Conservation (phyloP, 2,113 vertebrate genomes). For the Herpailurus yagouaroundi region DNA sequence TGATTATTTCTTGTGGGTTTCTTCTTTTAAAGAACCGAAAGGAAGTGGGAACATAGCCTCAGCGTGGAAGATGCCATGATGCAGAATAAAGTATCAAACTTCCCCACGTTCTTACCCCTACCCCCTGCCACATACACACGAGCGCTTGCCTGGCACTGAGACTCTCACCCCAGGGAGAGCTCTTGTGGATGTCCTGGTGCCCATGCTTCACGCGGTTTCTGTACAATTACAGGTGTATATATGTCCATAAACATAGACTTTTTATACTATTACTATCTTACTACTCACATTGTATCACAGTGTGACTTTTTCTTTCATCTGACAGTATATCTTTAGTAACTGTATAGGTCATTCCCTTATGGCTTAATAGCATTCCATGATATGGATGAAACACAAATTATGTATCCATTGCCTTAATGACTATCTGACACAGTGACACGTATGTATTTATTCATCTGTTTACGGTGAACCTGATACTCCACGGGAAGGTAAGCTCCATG, state of each 20-base stretch:
- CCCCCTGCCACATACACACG: fast-evolving
- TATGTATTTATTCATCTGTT: neutral
- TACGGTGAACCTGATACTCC: neutral
- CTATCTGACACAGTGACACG: neutral
- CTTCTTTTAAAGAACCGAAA: neutral
- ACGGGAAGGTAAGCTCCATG: neutral
- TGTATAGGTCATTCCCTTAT: neutral
- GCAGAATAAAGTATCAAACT: neutral
- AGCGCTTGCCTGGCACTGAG: no score
- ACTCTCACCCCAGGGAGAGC: no score
- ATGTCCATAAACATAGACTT: neutral
- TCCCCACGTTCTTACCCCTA: fast-evolving
- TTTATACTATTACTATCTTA: neutral
- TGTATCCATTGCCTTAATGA: neutral
- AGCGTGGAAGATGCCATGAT: neutral
- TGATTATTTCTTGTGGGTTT: no score
- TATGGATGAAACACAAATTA: neutral
- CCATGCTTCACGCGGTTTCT: neutral
- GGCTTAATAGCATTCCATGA: neutral
- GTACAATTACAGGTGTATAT: neutral
- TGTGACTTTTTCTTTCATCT: neutral
- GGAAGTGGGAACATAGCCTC: neutral
- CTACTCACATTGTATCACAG: neutral
- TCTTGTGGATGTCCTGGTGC: fast-evolving
- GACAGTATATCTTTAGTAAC: neutral